A percentile compares a stretch with the other conserved stretches of the same genome.
Evolutionary conservation across 92 coral and sea anemone genomes (phyloP).

Genomic region (Porites divaricata): DNA sequence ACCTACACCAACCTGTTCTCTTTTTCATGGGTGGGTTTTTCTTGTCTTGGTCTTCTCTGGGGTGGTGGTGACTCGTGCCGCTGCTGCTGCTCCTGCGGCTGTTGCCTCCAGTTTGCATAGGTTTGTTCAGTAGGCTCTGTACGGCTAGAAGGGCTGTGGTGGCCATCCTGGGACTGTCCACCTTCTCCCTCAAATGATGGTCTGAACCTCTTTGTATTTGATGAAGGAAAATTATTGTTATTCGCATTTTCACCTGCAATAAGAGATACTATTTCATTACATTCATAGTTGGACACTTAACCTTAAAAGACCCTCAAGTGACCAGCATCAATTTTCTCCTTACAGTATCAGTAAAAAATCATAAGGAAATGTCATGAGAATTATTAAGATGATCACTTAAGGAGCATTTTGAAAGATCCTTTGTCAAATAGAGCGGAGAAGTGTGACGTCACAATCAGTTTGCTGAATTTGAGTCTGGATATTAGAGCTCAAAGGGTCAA

Average conservation of each 20-base stretch:
- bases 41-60: background rate
- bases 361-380: too few relatives aligned
- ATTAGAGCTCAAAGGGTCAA: too few relatives aligned
- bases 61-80: conserved; percentile 23
- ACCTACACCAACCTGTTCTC: conserved; percentile 33
- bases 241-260: conserved; percentile 61
- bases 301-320: too few relatives aligned
- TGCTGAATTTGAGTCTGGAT: too few relatives aligned
- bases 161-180: conserved; percentile 34
- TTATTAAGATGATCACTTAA: too few relatives aligned
- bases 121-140: conserved; percentile 11
- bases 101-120: conserved; percentile 10
- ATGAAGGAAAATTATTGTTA: conserved; percentile 39
- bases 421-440: too few relatives aligned
- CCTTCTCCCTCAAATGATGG: conserved; percentile 64
- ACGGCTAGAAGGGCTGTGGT: background rate
- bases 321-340: too few relatives aligned
- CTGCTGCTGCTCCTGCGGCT: conserved; percentile 9
- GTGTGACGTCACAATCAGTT: too few relatives aligned
- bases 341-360: too few relatives aligned
- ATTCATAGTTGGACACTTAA: too few relatives aligned
- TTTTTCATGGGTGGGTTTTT: conserved; percentile 25
- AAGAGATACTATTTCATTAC: background rate
- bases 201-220: conserved; percentile 68
- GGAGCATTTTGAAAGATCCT: too few relatives aligned